Evolutionary conservation across 2,797 vertebrate species (phyloP).

Genomic region (Ataeniobius toweri): DNA sequence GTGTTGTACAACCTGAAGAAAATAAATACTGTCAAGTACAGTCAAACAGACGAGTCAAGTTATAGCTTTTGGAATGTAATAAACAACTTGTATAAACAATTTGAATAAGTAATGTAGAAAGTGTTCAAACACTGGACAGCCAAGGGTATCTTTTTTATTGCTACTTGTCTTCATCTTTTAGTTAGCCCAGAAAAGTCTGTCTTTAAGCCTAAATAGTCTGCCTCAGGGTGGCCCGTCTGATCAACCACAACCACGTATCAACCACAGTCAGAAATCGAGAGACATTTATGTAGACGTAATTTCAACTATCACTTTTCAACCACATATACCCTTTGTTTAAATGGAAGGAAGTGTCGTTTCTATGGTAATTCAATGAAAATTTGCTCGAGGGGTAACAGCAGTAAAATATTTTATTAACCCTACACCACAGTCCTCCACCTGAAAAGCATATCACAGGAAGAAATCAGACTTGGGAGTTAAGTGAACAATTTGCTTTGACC

Average conservation of each 20-base stretch:
- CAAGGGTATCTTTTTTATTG: not conserved
- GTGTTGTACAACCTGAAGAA: not conserved
- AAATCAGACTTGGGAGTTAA: slow-evolving; percentile 48
- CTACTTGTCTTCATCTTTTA: not conserved
- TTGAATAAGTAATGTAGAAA: slow-evolving; percentile 12
- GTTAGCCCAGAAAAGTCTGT: not conserved
- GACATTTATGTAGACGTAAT: not conserved
- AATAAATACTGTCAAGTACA: not conserved
- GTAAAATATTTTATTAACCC: slow-evolving; percentile 53
- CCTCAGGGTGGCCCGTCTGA: not conserved
- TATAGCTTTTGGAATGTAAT: slow-evolving; percentile 29
- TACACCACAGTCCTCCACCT: slow-evolving; percentile 12
- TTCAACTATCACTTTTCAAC: not conserved
- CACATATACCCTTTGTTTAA: not conserved
- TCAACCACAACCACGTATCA: not conserved
- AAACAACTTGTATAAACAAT: no score
- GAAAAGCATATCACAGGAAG: slow-evolving; percentile 39
- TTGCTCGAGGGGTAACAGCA: slow-evolving; percentile 5
- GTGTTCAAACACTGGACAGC: not conserved
- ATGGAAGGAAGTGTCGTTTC: not conserved
- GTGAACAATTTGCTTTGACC: slow-evolving; percentile 44
- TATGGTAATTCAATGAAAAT: not conserved
- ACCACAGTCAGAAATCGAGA: not conserved
- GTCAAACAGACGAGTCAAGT: slow-evolving; percentile 6
- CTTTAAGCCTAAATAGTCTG: not conserved